A percentile compares a stretch with the other conserved stretches of the same genome.
phyloP scores from a whole-genome alignment of 2,888 invertebrate genomes.

The Mimachlamys varia region DNA sequence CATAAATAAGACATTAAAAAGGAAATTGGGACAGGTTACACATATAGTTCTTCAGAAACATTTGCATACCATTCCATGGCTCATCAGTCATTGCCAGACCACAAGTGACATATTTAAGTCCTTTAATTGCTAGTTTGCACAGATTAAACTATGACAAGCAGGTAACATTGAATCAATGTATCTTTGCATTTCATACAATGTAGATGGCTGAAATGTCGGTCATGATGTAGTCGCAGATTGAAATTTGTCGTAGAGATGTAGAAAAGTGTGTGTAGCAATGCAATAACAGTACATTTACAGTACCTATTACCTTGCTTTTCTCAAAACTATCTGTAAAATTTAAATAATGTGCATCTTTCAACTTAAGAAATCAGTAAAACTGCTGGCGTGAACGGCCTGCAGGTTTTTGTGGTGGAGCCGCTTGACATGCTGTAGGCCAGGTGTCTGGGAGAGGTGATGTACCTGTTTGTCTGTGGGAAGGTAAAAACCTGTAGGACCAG shows the following conservation, averaged over 20 bases:
- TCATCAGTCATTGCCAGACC: no score
- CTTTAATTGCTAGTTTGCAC: no score
- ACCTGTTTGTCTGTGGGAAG: background rate
- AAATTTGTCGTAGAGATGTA: background rate
- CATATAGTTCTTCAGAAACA: no score
- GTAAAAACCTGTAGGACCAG: background rate
- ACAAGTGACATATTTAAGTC: no score
- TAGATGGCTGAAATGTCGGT: no score
- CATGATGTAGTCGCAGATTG: background rate
- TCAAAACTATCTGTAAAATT: background rate
- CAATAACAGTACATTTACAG: background rate
- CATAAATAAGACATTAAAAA: no score
- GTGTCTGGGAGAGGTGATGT: background rate
- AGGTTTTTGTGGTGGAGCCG: background rate
- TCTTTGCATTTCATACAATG: no score
- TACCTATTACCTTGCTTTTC: background rate
- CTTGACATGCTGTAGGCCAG: conserved; percentile 10
- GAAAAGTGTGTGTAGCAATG: background rate
- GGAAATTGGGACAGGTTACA: no score
- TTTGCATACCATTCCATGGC: no score
- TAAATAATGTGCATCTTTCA: background rate
- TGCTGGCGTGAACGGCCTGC: background rate
- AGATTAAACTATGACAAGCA: no score
- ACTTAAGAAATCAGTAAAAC: background rate
- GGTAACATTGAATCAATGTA: no score